Evolutionary conservation across 2,113 vertebrate species (phyloP), one percentile per base, ranked within the genome.

Genomic region (Caloenas nicobarica): DNA sequence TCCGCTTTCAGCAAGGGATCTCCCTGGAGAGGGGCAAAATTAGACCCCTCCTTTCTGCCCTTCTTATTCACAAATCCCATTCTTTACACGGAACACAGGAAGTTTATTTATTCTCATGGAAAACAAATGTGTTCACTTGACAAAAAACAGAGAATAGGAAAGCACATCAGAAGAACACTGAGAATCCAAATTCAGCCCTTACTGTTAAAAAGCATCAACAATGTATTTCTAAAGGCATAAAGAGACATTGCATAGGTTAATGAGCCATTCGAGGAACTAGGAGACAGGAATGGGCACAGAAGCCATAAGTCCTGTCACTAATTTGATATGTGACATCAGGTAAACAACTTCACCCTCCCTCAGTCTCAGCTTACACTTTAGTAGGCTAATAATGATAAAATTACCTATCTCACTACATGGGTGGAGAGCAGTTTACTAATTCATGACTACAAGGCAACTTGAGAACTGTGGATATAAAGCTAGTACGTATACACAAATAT

Each of bases 381-480:
- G 86, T 72, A 89, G 95, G 38, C 54, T 42, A 24, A 58, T 94
- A 91, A 93, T 79, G 91, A 89, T 94, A 96, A 95, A 95, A 79
- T 93, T 92, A 94, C 92, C 92, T 92, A 78, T 50, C 73, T 80
- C 73, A 31, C 92, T 80, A 87, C 66, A 85, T 26, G 51, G 81
- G 83, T 69, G 57, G 88, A 90, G 91, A 94, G 18, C 1, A 3
- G 46, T 89, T 96, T 46, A 96, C 42, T 92, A 95, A 97, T 96
- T 96, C 84, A 96, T 72, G 31, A 57, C 40, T 76, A 85, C 51
- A 79, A 89, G 94, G 95, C n/a, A 95, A 96, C 50, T 50, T 73
- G 87, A 96, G 96, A 96, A 53, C 25, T 19, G 12, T 5, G 17
- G 40, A 57, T 80, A 76, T 57, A 82, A 91, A 91, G 40, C 28